A percentile compares a stretch with the other conserved stretches of the same genome.
phyloP scores from a whole-genome alignment of 1,140 invertebrate genomes.

The Micrasema minimum region DNA sequence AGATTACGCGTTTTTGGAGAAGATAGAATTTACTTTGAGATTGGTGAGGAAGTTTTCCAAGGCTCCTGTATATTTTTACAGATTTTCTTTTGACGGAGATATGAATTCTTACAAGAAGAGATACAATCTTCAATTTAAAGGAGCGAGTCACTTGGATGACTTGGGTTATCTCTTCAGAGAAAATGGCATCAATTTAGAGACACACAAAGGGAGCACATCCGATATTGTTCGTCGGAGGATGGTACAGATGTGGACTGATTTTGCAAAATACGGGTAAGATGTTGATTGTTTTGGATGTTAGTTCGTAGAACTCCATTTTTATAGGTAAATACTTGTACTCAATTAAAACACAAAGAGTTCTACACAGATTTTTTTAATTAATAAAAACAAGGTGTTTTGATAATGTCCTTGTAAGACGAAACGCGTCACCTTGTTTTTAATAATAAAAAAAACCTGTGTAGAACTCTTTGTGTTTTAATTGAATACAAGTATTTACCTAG shows the following conservation, averaged over 20 bases:
- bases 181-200: slow-evolving; percentile 54
- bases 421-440: no score
- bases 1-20: slow-evolving; percentile 58
- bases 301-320: no score
- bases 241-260: slow-evolving; percentile 67
- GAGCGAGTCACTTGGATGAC: slow-evolving; percentile 61
- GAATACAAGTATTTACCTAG: no score
- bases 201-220: slow-evolving; percentile 56
- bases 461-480: no score
- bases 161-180: slow-evolving; percentile 63
- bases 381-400: no score
- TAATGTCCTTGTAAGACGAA: no score
- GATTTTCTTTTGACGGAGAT: slow-evolving; percentile 62
- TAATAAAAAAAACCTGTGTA: no score
- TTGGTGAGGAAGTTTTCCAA: slow-evolving; percentile 58
- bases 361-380: no score
- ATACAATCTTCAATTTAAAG: slow-evolving; percentile 44
- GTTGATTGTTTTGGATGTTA: no score
- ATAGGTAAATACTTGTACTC: no score
- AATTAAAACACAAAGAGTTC: no score
- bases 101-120: slow-evolving; percentile 58
- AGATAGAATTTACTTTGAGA: slow-evolving; percentile 58
- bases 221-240: slow-evolving; percentile 60
- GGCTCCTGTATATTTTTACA: slow-evolving; percentile 62
- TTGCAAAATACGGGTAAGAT: slow-evolving; percentile 67